These are phyloP conservation scores for Drosophila dunni DNA, from an alignment of 1,140 invertebrate genomes.

Conservation along the genomic window DNA sequence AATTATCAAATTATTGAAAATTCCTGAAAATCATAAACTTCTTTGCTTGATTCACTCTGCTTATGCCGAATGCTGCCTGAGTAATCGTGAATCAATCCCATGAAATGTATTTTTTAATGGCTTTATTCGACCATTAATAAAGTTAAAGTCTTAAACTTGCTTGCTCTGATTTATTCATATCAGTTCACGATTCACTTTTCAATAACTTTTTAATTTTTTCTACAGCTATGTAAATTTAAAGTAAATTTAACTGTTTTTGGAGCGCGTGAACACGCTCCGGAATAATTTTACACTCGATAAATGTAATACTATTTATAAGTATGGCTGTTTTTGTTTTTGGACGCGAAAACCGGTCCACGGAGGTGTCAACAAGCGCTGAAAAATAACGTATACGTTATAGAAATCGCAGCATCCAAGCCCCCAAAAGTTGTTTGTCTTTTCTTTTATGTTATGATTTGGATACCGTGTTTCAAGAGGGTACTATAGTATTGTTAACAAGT, in stretches of 20 bases:
- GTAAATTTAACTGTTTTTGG: background rate
- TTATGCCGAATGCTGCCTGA: background rate
- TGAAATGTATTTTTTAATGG: no score
- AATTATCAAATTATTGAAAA: background rate
- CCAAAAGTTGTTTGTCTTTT: slow-evolving; percentile 9
- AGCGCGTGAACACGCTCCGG: no score
- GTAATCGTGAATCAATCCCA: background rate
- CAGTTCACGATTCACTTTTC: no score
- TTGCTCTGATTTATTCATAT: no score
- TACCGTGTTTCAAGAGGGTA: no score
- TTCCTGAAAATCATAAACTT: background rate
- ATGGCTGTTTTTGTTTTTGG: slow-evolving; percentile 1
- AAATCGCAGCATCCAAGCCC: slow-evolving; percentile 20
- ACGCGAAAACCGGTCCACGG: slow-evolving; percentile 8
- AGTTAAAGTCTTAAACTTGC: no score
- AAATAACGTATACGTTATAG: slow-evolving; percentile 9
- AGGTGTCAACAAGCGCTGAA: slow-evolving; percentile 20
- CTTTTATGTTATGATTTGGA: background rate
- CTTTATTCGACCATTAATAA: no score
- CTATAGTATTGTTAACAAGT: no score
- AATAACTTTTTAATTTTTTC: background rate
- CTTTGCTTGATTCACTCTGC: background rate
- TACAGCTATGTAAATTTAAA: background rate
- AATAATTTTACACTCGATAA: slow-evolving; percentile 2
- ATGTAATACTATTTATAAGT: slow-evolving; percentile 16